Evolutionary conservation across 2,113 vertebrate species (phyloP), one percentile per base, ranked within the genome.

Genomic region (Dicaeum eximium): DNA sequence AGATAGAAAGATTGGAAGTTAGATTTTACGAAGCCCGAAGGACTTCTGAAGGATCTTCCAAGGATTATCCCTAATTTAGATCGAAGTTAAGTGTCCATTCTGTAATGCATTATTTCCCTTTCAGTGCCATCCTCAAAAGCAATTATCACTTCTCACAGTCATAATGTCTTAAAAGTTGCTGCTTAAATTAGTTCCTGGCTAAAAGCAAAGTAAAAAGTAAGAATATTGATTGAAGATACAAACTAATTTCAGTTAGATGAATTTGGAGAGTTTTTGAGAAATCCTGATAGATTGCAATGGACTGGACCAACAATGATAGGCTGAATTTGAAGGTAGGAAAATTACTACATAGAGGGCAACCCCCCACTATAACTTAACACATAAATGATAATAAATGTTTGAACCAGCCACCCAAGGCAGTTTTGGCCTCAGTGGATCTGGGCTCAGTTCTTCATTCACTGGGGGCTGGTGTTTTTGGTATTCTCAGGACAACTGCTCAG

Each of bases 61-160:
- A 80, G 72, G 35, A 58, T 47, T 92, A 47, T 21, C 35, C 44
- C 50, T 88, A 80, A 77, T 88, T 80, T 61, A 72, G 62, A 80
- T n/a, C 57, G 22, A 51, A 58, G n/a, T 21, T 45, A 92, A 91
- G 44, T 48, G 44, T 67, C 51, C 47, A 78, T 89, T 96, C 73
- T 71, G 27, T 67, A 84, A 56, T 67, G 48, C 57, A 57, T 91
- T 94, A 82, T 80, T 85, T 72, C 57, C 48, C 93, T 95, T 79
- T 88, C 75, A 61, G 73, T 88, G 71, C 62, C 50, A 61, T 92
- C 66, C 81, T 86, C 71, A 90, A 82, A 92, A 90, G 48, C 66
- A 92, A 77, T 90, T 93, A 80, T 9, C 37, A 38, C 30, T 91
- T 86, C 61, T 79, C 21, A 65, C 20, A 69, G 57, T 65, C 70